These are phyloP conservation scores for Drosophila nr. perissopoda DNA, from an alignment of 2,888 invertebrate species.

Conservation along the genomic window DNA sequence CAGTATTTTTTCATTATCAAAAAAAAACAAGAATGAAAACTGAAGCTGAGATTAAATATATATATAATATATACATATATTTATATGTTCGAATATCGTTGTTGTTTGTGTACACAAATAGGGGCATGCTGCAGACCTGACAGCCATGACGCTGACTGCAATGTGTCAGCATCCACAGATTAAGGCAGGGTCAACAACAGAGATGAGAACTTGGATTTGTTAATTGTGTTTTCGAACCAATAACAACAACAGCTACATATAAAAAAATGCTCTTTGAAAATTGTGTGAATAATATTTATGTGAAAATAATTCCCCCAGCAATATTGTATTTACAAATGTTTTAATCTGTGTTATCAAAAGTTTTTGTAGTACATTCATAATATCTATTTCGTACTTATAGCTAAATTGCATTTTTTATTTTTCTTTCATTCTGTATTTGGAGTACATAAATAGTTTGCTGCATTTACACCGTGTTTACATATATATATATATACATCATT, in stretches of 20 bases:
- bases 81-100: not conserved
- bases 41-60: not conserved
- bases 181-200: conserved; percentile 17
- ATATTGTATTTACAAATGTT: conserved; percentile 52
- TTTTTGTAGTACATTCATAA: conserved; percentile 54
- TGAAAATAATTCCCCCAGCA: not conserved
- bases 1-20: conserved; percentile 5
- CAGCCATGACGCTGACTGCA: not conserved
- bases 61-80: too few species aligned
- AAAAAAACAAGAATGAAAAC: not conserved
- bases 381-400: conserved; percentile 58
- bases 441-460: conserved; percentile 52
- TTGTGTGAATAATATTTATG: not conserved
- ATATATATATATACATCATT: conserved; percentile 21
- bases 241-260: not conserved
- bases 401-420: conserved; percentile 49
- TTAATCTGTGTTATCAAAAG: conserved; percentile 60
- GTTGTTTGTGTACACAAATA: not conserved
- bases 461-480: conserved; percentile 37
- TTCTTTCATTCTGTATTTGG: conserved; percentile 40
- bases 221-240: not conserved
- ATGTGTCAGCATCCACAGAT: conserved; percentile 2
- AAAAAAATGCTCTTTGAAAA: not conserved
- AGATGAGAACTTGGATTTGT: not conserved
- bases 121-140: not conserved